These are phyloP conservation scores for Cyanoderma ruficeps DNA, from an alignment of 2,113 vertebrate species.

Conservation along the genomic window DNA sequence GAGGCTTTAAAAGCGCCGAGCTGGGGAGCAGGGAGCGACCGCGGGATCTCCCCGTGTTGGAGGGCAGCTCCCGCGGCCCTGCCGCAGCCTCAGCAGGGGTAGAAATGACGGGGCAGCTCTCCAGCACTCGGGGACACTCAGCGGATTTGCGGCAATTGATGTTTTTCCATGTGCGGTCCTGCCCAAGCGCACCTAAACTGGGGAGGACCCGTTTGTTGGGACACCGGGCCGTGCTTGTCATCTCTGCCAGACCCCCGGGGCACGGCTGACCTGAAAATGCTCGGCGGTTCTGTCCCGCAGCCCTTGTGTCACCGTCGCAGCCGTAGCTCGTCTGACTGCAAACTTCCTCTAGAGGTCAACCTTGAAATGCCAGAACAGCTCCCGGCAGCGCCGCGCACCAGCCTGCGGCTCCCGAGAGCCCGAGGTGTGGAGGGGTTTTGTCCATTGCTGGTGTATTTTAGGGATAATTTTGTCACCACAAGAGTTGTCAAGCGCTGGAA, in stretches of 20 bases:
- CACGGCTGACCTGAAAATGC: not conserved
- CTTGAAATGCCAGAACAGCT: not conserved
- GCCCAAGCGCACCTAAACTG: rapidly evolving
- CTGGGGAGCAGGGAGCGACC: not conserved
- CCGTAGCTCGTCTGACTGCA: not conserved
- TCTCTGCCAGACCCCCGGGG: rapidly evolving
- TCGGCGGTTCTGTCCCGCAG: not conserved
- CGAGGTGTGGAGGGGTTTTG: not conserved
- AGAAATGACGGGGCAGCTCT: rapidly evolving
- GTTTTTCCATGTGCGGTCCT: not conserved
- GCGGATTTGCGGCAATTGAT: not conserved
- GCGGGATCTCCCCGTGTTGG: rapidly evolving
- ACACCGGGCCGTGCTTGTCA: rapidly evolving
- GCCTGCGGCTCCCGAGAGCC: not conserved
- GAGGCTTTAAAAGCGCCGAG: not conserved
- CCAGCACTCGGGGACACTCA: rapidly evolving
- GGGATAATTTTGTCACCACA: not conserved
- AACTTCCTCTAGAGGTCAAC: constrained; percentile 52
- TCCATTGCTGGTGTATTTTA: not conserved
- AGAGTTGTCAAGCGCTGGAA: not conserved
- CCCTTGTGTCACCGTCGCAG: rapidly evolving
- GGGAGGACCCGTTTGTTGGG: not conserved
- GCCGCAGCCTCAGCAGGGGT: not conserved
- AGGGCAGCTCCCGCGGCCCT: rapidly evolving
- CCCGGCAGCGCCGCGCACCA: not conserved